Conservation (phyloP, 2,888 invertebrate genomes). For the Cylloceria caligata region DNA sequence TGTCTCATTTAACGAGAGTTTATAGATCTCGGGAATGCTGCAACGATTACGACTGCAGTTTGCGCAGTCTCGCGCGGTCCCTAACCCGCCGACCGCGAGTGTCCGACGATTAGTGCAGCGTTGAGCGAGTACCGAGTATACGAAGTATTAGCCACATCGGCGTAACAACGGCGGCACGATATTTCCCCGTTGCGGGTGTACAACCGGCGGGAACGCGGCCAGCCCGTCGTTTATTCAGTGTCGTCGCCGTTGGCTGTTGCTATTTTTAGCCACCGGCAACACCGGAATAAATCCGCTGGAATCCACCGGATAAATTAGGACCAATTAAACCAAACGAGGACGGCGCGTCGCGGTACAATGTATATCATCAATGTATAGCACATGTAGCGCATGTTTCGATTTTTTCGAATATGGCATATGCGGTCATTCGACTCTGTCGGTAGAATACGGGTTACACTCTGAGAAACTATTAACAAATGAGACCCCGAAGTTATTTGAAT, state of each 20-base stretch:
- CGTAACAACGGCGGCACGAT: constrained; percentile 48
- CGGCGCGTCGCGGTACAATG: constrained; percentile 58
- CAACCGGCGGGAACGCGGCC: constrained; percentile 55
- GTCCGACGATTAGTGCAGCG: constrained; percentile 59
- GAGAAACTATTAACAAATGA: neutral
- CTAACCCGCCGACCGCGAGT: constrained; percentile 38
- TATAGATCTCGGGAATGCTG: constrained; percentile 42
- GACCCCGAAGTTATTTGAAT: neutral
- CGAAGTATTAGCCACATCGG: constrained; percentile 49
- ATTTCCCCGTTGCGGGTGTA: constrained; percentile 57
- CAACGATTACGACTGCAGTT: constrained; percentile 57
- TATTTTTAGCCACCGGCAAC: constrained; percentile 76
- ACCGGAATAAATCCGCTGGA: constrained; percentile 79
- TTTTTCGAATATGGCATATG: constrained; percentile 5
- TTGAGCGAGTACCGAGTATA: constrained; percentile 58
- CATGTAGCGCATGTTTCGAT: constrained; percentile 24
- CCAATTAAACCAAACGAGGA: constrained; percentile 78
- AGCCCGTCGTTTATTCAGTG: constrained; percentile 66
- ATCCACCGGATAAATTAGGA: constrained; percentile 80
- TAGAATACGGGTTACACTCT: neutral
- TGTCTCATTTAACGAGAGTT: constrained; percentile 25
- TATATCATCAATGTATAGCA: constrained; percentile 16
- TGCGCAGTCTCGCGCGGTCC: constrained; percentile 60
- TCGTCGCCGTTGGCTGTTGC: constrained; percentile 64
- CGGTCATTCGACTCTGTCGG: constrained; percentile 26